phyloP scores from a whole-genome alignment of 2,797 vertebrate species.

The Nasua narica region DNA sequence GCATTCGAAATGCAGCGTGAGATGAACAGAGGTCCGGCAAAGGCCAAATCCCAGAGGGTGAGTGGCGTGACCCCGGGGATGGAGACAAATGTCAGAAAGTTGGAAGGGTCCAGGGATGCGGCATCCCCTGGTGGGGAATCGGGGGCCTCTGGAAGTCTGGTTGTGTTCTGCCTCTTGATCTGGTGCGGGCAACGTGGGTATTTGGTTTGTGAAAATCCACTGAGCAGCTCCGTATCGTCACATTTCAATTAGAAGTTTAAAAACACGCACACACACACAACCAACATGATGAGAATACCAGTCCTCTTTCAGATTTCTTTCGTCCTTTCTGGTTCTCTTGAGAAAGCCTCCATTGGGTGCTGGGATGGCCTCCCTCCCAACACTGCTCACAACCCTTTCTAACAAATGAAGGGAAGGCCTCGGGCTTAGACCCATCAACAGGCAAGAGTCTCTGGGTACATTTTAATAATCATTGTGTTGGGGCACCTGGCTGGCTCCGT shows the following conservation, averaged over 20 bases:
- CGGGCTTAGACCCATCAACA: neutral
- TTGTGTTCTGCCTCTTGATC: neutral
- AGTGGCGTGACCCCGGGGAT: neutral
- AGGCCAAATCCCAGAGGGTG: neutral
- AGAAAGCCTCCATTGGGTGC: neutral
- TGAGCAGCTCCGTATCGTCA: neutral
- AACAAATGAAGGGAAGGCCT: neutral
- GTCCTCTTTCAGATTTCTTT: neutral
- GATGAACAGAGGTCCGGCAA: neutral
- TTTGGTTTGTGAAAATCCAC: neutral
- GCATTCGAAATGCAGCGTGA: neutral
- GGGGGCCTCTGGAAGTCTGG: neutral
- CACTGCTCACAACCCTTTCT: neutral
- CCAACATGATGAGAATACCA: neutral
- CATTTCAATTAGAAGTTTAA: conserved; percentile 13
- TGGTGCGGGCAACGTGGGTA: neutral
- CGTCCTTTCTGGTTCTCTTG: neutral
- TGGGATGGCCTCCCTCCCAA: neutral
- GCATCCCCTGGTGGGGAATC: neutral
- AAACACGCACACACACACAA: neutral
- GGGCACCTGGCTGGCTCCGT: neutral
- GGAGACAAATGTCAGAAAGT: neutral
- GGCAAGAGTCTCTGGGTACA: neutral
- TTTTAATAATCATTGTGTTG: conserved; percentile 58
- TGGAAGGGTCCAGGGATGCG: neutral